phyloP scores from a whole-genome alignment of 2,888 invertebrate genomes.

The Phyllotreta cruciferae region DNA sequence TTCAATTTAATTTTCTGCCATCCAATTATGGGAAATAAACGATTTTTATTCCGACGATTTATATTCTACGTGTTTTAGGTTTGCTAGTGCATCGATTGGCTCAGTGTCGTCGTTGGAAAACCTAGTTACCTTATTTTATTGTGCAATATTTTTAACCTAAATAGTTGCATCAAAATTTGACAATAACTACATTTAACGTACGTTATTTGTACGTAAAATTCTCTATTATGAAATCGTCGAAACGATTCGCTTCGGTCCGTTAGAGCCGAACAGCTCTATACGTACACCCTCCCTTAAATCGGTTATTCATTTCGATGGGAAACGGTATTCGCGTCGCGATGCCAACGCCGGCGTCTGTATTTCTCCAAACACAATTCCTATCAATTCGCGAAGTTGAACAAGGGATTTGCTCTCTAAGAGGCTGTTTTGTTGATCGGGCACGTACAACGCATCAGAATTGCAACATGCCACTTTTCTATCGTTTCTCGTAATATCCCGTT shows the following conservation, averaged over 20 bases:
- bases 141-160: too few species aligned
- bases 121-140: too few species aligned
- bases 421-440: conserved; percentile 52
- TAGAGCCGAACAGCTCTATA: not conserved
- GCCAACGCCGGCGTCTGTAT: conserved; percentile 28
- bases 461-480: conserved; percentile 31
- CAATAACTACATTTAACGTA: too few species aligned
- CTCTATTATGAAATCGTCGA: conserved; percentile 6
- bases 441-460: conserved; percentile 50
- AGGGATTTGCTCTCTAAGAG: conserved; percentile 53
- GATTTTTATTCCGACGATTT: conserved; percentile 17
- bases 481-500: conserved; percentile 3
- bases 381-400: conserved; percentile 48
- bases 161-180: too few species aligned
- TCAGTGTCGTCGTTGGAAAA: conserved; percentile 1
- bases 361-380: conserved; percentile 44
- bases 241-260: conserved; percentile 2
- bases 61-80: conserved; percentile 5
- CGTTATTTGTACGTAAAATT: not conserved
- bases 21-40: conserved; percentile 19
- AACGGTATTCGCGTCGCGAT: conserved; percentile 18
- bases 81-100: conserved; percentile 5
- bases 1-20: conserved; percentile 11
- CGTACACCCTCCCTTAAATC: conserved; percentile 7
- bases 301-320: conserved; percentile 20